Percentiles rank a stretch among this genome's conserved stretches.
Conservation (phyloP, 2,797 vertebrate genomes). For the Syngnathus rostellatus region DNA sequence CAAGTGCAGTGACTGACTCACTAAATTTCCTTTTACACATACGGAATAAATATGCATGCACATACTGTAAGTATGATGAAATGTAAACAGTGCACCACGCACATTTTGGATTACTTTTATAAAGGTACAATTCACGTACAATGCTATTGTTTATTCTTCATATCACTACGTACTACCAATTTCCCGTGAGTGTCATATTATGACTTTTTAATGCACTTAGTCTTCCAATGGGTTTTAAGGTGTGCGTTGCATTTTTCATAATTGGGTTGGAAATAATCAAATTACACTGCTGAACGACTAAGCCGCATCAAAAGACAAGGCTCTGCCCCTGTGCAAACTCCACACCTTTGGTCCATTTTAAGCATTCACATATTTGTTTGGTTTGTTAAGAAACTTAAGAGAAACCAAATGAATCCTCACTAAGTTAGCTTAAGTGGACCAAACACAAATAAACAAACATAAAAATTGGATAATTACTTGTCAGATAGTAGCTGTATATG, state of each 20-base stretch:
- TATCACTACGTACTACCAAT: background rate
- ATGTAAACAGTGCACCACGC: background rate
- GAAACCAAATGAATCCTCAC: background rate
- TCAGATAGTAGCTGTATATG: too few species aligned
- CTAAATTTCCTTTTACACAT: background rate
- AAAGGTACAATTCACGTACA: background rate
- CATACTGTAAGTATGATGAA: background rate
- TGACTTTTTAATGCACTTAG: conserved; percentile 1
- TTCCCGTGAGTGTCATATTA: background rate
- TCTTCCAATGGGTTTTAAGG: conserved; percentile 38
- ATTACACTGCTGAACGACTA: conserved; percentile 67
- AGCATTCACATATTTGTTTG: background rate
- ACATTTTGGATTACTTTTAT: background rate
- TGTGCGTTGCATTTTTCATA: conserved; percentile 46
- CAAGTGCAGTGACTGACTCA: background rate
- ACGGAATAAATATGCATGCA: background rate
- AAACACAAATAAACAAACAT: too few species aligned
- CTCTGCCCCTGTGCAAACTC: conserved; percentile 34
- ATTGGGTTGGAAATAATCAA: conserved; percentile 72
- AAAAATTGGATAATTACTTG: too few species aligned
- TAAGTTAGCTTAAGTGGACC: too few species aligned
- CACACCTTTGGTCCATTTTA: background rate
- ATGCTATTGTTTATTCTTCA: background rate
- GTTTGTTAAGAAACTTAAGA: background rate
- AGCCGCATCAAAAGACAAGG: conserved; percentile 50